phyloP scores from a whole-genome alignment of 64 coral and sea anemone species.

The Pocillopora damicornis region DNA sequence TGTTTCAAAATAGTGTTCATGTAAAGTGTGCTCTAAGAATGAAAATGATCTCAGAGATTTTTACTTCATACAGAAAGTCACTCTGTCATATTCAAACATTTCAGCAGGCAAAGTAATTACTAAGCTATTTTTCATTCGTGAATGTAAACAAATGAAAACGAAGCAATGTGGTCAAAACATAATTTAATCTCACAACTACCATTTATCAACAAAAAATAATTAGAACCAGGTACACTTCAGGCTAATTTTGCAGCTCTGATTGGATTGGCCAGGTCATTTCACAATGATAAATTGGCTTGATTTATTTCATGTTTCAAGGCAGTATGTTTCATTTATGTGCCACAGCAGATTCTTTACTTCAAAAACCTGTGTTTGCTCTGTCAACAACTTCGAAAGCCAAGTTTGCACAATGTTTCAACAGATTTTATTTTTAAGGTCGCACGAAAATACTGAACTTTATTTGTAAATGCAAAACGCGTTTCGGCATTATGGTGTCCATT shows the following conservation, averaged over 20 bases:
- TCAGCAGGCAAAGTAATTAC: neutral
- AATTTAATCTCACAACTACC: constrained; percentile 28
- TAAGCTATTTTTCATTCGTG: constrained; percentile 16
- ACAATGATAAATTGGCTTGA: neutral
- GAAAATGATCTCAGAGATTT: neutral
- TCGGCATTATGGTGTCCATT: constrained; percentile 4
- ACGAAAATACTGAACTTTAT: neutral
- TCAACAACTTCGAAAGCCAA: constrained; percentile 11
- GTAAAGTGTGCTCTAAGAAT: no score
- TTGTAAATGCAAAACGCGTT: constrained; percentile 32
- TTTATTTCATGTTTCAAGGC: constrained; percentile 12
- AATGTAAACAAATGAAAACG: constrained; percentile 7
- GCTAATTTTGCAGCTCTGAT: constrained; percentile 1
- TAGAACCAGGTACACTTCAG: constrained; percentile 10
- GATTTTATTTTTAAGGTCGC: neutral
- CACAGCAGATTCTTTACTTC: no score
- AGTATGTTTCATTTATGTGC: neutral
- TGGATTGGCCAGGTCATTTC: constrained; percentile 4
- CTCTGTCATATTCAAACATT: neutral
- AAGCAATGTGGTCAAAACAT: neutral
- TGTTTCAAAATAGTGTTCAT: neutral
- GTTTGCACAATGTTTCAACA: neutral
- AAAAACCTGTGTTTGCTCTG: constrained; percentile 1
- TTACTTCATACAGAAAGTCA: neutral
- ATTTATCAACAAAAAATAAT: constrained; percentile 22